These are phyloP conservation scores for Scortum barcoo DNA, from an alignment of 2,113 vertebrate species.

Conservation along the genomic window DNA sequence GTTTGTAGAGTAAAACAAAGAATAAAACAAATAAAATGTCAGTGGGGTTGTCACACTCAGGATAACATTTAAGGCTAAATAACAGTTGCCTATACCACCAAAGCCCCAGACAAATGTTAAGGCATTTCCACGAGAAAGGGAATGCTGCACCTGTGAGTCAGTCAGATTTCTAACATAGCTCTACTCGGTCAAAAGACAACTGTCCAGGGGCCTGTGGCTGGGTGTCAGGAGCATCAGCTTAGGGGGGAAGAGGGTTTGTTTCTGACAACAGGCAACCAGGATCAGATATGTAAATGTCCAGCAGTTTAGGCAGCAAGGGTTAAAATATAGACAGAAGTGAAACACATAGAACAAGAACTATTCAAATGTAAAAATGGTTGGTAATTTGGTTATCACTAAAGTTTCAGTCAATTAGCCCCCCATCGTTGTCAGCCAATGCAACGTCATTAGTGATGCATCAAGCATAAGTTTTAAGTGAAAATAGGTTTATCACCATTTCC, in stretches of 20 bases:
- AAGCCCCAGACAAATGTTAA: slow-evolving; percentile 29
- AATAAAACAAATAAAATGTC: slow-evolving; percentile 10
- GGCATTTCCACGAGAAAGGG: slow-evolving; percentile 55
- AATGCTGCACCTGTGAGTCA: slow-evolving; percentile 71
- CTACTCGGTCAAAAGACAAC: slow-evolving; percentile 66
- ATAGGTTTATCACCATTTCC: not conserved
- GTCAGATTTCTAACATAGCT: slow-evolving; percentile 71
- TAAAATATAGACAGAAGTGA: slow-evolving; percentile 29
- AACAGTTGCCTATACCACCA: slow-evolving; percentile 39
- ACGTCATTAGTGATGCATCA: not conserved
- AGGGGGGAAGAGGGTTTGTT: slow-evolving; percentile 41
- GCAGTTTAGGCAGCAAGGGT: not conserved
- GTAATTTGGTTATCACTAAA: not conserved
- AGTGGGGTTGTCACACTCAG: not conserved
- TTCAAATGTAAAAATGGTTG: not conserved
- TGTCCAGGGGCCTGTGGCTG: slow-evolving; percentile 55
- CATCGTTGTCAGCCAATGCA: slow-evolving; percentile 8
- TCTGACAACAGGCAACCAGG: slow-evolving; percentile 55
- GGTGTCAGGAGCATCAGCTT: slow-evolving; percentile 47
- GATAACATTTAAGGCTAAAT: slow-evolving; percentile 18
- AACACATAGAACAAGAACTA: not conserved
- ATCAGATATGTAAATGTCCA: slow-evolving; percentile 23
- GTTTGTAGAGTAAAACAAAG: too few relatives aligned
- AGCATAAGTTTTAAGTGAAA: not conserved
- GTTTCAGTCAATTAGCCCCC: slow-evolving; percentile 15